A percentile compares a stretch with the other conserved stretches of the same genome.
These are phyloP conservation scores for Parochlus steinenii DNA, from an alignment of 2,888 invertebrate species.

Conservation along the genomic window DNA sequence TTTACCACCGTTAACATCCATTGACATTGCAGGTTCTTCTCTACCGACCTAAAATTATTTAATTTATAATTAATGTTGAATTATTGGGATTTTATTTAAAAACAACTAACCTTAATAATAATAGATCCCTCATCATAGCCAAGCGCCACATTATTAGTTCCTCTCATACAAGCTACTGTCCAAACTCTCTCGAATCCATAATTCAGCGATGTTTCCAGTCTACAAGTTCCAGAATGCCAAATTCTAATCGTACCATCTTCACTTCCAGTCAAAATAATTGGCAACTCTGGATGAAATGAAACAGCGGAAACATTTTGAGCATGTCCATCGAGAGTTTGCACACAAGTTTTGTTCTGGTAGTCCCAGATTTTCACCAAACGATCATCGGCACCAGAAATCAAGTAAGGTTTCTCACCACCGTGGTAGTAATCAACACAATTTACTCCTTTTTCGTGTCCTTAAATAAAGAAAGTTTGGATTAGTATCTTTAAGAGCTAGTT, in stretches of 20 bases:
- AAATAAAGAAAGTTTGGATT: no score
- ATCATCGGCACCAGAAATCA: slow-evolving; percentile 98
- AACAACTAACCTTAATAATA: slow-evolving; percentile 29
- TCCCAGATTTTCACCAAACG: slow-evolving; percentile 98
- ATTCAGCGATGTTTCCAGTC: slow-evolving; percentile 89
- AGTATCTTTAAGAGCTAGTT: no score
- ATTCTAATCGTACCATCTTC: slow-evolving; percentile 96
- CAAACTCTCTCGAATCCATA: slow-evolving; percentile 97
- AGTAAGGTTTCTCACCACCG: slow-evolving; percentile 96
- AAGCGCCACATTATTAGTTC: slow-evolving; percentile 91
- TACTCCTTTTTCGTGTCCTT: slow-evolving; percentile 97
- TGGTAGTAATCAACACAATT: slow-evolving; percentile 99
- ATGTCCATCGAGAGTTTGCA: slow-evolving; percentile 94
- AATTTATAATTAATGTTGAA: slow-evolving; percentile 86
- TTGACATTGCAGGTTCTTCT: slow-evolving; percentile 97
- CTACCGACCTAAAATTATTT: slow-evolving; percentile 91
- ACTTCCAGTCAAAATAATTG: slow-evolving; percentile 90
- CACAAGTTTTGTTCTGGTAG: slow-evolving; percentile 98
- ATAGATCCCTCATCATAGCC: slow-evolving; percentile 42
- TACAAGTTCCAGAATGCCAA: slow-evolving; percentile 98
- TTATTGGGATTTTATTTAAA: neutral
- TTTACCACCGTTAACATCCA: slow-evolving; percentile 97
- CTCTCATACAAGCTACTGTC: slow-evolving; percentile 85
- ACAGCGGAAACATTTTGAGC: slow-evolving; percentile 92
- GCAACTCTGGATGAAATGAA: slow-evolving; percentile 95